Evolutionary conservation across 2,888 invertebrate species (phyloP), one percentile per base, ranked within the genome.

Genomic region (Pterostichus madidus): DNA sequence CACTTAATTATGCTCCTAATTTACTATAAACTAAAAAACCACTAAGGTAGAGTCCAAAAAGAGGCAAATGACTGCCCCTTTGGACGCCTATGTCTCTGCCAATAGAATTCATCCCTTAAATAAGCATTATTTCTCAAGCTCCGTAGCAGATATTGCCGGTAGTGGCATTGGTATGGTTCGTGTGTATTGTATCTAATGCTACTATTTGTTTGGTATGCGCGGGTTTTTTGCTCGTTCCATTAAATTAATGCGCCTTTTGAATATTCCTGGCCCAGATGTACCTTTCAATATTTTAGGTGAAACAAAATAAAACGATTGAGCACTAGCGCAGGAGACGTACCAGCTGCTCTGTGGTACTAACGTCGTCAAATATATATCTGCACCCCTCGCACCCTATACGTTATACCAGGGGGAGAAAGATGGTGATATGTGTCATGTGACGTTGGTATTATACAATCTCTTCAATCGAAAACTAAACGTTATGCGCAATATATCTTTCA

Each of bases 161-260:
- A 24, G 1, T 24, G 24, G 24, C 24, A 24, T 1, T 24, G 24
- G 24, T 24, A 24, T 24, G 2, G 52, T 56, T 56, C 56, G 56
- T 56, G 56, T 56, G 13, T 56, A 10, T 17, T 56, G 56, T 56
- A 56, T 13, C 64, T 64, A 64, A 64, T 59, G 64, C 32, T 7
- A 24, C 52, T 53, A 75, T 53, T 52, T 53, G 75, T 75, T 75
- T 52, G 8, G 49, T 68, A 35, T 15, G 31, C 39, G 32, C 13
- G 31, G 32, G 13, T 52, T 75, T 68, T 75, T 75, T 75, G 13
- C 53, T 53, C 73, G 13, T 68, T 75, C 53, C 75, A 75, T 75
- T 75, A 75, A 75, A 75, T 75, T 75, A 75, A 75, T 75, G 75
- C 17, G 24, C n/a, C 75, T 75, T 75, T 75, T 49, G 75, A 75